Conservation (phyloP, 2,113 vertebrate genomes). For the Sitta europaea region DNA sequence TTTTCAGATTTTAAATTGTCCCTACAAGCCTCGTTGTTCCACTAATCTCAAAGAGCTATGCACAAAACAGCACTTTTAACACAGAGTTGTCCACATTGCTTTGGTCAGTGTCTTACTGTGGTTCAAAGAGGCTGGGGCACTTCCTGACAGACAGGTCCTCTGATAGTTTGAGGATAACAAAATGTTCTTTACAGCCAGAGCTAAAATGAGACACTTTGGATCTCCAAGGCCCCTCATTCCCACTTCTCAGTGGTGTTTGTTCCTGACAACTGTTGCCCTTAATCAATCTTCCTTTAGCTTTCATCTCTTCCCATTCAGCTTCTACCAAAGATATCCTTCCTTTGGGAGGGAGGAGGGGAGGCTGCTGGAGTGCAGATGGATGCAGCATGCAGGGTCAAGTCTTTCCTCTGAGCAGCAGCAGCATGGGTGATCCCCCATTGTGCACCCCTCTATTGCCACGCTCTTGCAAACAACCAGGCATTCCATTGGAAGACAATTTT, state of each 20-base stretch:
- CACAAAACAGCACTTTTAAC: background rate
- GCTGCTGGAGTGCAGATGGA: background rate
- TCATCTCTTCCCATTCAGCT: background rate
- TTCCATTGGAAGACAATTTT: background rate
- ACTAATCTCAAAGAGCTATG: background rate
- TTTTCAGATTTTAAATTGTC: background rate
- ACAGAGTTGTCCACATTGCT: background rate
- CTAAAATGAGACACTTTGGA: background rate
- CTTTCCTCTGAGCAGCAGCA: background rate
- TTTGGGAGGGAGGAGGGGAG: background rate
- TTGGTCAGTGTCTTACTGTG: background rate
- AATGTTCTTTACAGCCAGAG: background rate
- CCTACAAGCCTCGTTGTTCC: background rate
- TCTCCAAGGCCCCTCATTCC: background rate
- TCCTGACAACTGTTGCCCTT: background rate
- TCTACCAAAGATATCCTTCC: background rate
- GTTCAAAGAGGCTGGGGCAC: background rate
- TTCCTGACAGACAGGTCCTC: background rate
- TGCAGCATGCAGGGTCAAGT: rapidly evolving
- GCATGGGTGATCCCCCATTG: background rate
- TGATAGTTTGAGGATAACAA: background rate
- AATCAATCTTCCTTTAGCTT: background rate
- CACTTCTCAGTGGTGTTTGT: background rate
- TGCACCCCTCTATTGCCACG: background rate
- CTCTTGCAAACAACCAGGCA: background rate